phyloP scores from a whole-genome alignment of 2,797 vertebrate species.

The Rhynchonycteris naso region DNA sequence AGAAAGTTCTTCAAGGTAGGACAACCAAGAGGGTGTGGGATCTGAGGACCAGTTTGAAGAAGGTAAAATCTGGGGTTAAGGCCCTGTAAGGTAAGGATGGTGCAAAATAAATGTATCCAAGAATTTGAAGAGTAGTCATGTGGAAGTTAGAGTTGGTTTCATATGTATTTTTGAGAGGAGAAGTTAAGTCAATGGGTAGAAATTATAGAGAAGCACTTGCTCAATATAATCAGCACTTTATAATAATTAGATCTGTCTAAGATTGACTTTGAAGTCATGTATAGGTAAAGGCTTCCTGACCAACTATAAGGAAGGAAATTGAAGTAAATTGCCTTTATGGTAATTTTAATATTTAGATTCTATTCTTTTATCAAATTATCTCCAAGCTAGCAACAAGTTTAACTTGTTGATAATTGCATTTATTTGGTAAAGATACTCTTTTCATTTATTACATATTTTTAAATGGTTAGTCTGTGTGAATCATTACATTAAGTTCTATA shows the following conservation, averaged over 20 bases:
- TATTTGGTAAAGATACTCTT: slow-evolving; percentile 1
- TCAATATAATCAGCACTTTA: not conserved
- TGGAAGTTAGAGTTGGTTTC: not conserved
- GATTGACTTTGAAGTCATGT: not conserved
- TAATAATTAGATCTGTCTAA: not conserved
- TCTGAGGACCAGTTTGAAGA: not conserved
- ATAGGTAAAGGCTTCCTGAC: not conserved
- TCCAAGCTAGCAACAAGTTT: not conserved
- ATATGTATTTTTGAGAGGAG: not conserved
- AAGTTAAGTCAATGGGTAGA: not conserved
- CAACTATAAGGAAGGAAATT: not conserved
- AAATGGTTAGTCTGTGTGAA: not conserved
- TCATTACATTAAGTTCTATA: not conserved
- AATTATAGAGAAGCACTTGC: not conserved
- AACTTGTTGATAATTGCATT: not conserved
- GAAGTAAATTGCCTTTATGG: not conserved
- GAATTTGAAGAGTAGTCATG: not conserved
- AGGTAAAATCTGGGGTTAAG: not conserved
- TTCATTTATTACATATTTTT: not conserved
- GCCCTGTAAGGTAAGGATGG: not conserved
- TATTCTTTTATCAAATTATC: slow-evolving; percentile 31
- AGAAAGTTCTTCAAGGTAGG: not conserved
- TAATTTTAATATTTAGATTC: not conserved
- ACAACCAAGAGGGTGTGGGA: not conserved
- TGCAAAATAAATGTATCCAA: not conserved